phyloP scores from a whole-genome alignment of 2,797 vertebrate species.

The Falco cherrug region DNA sequence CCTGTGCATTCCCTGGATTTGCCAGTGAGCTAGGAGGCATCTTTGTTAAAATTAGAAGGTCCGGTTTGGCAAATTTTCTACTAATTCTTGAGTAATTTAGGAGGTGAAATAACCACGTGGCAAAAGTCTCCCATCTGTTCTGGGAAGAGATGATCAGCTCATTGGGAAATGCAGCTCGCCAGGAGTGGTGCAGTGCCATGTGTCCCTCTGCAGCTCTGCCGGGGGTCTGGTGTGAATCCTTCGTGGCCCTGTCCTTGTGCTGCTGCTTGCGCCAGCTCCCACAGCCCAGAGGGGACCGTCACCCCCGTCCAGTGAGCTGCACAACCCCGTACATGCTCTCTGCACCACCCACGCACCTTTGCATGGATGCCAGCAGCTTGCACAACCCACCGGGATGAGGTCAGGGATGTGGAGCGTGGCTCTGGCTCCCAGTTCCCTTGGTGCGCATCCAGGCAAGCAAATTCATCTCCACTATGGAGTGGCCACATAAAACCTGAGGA shows the following conservation, averaged over 20 bases:
- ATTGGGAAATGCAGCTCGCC: rapidly evolving
- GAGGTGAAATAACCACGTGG: background rate
- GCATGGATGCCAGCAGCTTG: background rate
- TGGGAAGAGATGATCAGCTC: background rate
- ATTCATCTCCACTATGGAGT: rapidly evolving
- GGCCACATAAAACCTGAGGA: background rate
- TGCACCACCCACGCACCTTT: background rate
- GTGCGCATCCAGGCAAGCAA: rapidly evolving
- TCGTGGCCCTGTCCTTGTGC: rapidly evolving
- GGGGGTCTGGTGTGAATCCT: rapidly evolving
- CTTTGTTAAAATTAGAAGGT: background rate
- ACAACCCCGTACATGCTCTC: background rate
- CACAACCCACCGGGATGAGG: background rate
- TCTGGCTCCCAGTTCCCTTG: background rate
- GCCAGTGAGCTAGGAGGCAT: background rate
- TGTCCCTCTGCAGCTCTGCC: background rate
- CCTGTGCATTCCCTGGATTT: background rate
- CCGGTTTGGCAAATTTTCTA: background rate
- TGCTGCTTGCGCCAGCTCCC: background rate
- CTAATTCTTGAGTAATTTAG: background rate
- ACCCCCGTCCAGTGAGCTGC: rapidly evolving
- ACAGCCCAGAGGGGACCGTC: rapidly evolving
- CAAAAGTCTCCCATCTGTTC: background rate
- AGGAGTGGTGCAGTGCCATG: rapidly evolving
- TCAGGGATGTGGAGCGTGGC: background rate